Evolutionary conservation across 2,797 vertebrate species (phyloP), one percentile per base, ranked within the genome.

Genomic region (Typhlichthys eigenmanni): DNA sequence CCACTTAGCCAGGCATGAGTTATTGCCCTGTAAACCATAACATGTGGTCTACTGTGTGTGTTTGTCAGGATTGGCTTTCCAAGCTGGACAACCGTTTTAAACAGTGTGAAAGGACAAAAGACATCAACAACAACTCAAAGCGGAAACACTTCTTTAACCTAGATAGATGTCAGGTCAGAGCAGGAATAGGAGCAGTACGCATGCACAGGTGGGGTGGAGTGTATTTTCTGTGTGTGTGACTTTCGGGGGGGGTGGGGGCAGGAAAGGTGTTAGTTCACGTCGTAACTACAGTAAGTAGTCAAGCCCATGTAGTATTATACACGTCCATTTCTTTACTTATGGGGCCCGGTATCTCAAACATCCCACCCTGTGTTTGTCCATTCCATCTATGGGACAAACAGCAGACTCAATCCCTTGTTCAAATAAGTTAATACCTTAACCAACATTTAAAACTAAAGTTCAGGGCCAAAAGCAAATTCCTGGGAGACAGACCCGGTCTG

Each of bases 371-470:
- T 89, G 84, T 89, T 87, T 88, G 81, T 77, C 66, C 85, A 85
- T 85, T 88, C 87, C 79, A 75, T 76, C 72, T 66, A 63, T 13
- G 6, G 85, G 81, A 83, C 83, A 79, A 85, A 74, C 85, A 77
- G 76, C 72, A 60, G 84, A 64, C 75, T 59, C 82, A 81, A 88
- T 86, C 86, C 77, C 72, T 78, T 83, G 74, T 83, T 71, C 71
- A 90, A 90, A 90, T 87, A 91, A 82, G 83, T 85, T 85, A 86
- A 89, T 87, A 84, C 84, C 82, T 87, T 74, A 74, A 70, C 85
- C 62, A 82, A 88, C 84, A 87, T 80, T 74, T 85, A 82, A 85
- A 88, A 90, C 82, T 85, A 89, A 89, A 90, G 89, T 89, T 90
- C 88, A 90, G 68, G 80, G 83, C 73, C 77, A 74, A 74, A 87